Percentiles rank a stretch among this genome's conserved stretches.
Evolutionary conservation across 2,113 vertebrate species (phyloP).

Genomic region (Acrocephalus kingi): DNA sequence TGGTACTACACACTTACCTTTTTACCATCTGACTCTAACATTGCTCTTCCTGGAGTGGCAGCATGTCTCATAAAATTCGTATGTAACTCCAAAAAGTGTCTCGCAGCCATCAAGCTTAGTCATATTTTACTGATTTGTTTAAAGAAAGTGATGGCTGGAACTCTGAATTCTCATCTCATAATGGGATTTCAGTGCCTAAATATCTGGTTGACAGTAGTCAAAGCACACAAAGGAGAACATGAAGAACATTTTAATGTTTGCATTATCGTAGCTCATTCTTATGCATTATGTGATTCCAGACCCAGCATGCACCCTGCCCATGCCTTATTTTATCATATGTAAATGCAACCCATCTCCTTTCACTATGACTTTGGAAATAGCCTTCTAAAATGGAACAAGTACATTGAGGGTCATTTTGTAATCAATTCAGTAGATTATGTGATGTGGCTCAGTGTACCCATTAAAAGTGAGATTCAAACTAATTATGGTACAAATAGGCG

Average conservation of each 20-base stretch:
- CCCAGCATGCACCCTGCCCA: not conserved
- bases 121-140: not conserved
- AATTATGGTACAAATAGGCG: not conserved
- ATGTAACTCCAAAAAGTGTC: not conserved
- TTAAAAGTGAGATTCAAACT: not conserved
- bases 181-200: not conserved
- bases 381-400: not conserved
- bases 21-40: not conserved
- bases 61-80: not conserved
- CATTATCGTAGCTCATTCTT: not conserved
- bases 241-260: not conserved
- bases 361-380: not conserved
- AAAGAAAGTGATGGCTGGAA: not conserved
- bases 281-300: not conserved
- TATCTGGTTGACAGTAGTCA: not conserved
- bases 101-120: not conserved
- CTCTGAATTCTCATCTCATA: not conserved
- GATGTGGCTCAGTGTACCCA: not conserved
- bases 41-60: not conserved
- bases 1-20: not conserved
- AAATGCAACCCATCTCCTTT: constrained; percentile 12
- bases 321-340: not conserved
- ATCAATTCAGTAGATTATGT: not conserved
- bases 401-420: not conserved
- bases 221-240: not conserved